Evolutionary conservation across 53 echinoderm and acorn worm species (phyloP).

Genomic region (Holothuria leucospilota): DNA sequence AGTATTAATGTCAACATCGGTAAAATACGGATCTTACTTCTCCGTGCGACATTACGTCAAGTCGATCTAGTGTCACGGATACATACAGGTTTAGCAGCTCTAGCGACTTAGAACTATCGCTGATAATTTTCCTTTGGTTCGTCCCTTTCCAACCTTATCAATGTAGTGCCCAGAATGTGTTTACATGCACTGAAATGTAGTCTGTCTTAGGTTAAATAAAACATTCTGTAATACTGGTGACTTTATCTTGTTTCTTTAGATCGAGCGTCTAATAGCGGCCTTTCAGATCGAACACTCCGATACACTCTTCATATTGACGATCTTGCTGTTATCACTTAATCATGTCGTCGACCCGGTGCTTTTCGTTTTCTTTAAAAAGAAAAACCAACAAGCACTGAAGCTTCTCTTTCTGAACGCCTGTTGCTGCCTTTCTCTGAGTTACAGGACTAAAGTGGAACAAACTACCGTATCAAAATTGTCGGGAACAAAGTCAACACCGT

Average conservation of each 20-base stretch:
- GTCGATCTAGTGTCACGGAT: too few relatives aligned
- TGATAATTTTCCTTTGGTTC: too few relatives aligned
- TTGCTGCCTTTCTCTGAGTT: slow-evolving; percentile 14
- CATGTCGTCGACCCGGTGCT: slow-evolving; percentile 78
- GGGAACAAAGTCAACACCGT: too few relatives aligned
- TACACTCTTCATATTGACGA: slow-evolving; percentile 34
- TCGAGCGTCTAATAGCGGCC: slow-evolving; percentile 60
- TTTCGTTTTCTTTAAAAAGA: slow-evolving; percentile 76
- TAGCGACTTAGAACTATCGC: too few relatives aligned
- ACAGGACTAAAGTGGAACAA: background rate
- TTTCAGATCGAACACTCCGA: slow-evolving; percentile 32
- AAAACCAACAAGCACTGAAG: slow-evolving; percentile 53
- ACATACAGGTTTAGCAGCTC: too few relatives aligned
- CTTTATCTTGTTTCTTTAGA: slow-evolving; percentile 18
- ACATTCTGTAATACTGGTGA: background rate
- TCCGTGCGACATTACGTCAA: too few relatives aligned
- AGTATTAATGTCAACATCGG: too few relatives aligned
- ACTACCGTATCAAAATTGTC: background rate
- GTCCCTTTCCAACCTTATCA: too few relatives aligned
- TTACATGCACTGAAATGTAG: too few relatives aligned
- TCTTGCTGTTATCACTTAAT: slow-evolving; percentile 67
- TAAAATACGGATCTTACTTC: too few relatives aligned
- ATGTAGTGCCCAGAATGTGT: too few relatives aligned
- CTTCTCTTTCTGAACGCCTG: slow-evolving; percentile 9
- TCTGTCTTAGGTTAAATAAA: too few relatives aligned